These are phyloP conservation scores for Hipparchia semele DNA, from an alignment of 2,888 invertebrate species.

Conservation along the genomic window DNA sequence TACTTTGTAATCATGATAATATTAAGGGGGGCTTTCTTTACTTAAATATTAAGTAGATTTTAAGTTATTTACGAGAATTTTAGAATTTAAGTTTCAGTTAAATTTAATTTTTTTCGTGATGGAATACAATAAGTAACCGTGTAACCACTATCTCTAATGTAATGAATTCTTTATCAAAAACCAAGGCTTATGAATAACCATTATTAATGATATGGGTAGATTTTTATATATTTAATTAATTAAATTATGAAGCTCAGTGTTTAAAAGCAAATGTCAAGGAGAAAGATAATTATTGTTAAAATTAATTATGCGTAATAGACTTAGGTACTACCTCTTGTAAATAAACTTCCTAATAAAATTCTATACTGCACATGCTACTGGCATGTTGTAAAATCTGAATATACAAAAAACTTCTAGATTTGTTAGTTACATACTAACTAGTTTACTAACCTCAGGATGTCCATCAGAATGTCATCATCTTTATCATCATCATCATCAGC, in stretches of 20 bases:
- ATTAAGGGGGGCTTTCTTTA: no score
- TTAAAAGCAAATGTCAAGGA: conserved; percentile 58
- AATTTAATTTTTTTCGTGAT: not conserved
- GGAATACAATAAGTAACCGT: no score
- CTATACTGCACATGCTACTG: conserved; percentile 5
- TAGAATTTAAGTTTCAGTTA: no score
- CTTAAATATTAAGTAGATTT: no score
- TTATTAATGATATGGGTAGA: conserved; percentile 25
- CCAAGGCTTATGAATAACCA: conserved; percentile 26
- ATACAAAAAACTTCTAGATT: not conserved
- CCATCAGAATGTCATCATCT: no score
- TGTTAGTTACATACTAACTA: not conserved
- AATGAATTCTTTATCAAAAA: conserved; percentile 7
- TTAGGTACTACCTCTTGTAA: conserved; percentile 33
- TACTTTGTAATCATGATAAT: no score
- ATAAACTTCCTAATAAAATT: conserved; percentile 38
- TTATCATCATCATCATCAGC: no score
- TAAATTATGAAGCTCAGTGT: conserved; percentile 19
- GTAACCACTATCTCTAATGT: not conserved
- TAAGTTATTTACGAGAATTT: no score
- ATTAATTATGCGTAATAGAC: conserved; percentile 33
- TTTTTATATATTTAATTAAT: conserved; percentile 21
- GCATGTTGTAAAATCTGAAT: not conserved
- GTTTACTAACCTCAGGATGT: no score
- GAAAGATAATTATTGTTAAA: conserved; percentile 44